Percentiles rank a stretch among this genome's conserved stretches.
phyloP scores from a whole-genome alignment of 1,140 invertebrate species.

The Drosophila arizonae region DNA sequence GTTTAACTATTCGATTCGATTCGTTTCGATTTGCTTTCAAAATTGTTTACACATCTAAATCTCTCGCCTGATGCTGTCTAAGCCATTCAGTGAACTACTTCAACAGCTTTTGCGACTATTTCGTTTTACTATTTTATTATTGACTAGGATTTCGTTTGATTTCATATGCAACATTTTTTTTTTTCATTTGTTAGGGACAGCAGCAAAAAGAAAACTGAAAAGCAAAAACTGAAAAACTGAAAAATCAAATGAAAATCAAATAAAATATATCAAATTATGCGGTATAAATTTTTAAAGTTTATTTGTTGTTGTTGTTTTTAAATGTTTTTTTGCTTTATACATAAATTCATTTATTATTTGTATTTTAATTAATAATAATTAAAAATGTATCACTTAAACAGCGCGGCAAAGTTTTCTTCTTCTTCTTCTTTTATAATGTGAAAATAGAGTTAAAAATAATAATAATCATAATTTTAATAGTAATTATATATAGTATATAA shows the following conservation, averaged over 20 bases:
- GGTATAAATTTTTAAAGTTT: constrained; percentile 75
- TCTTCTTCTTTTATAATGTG: constrained; percentile 20
- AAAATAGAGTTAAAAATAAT: constrained; percentile 45
- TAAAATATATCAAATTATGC: constrained; percentile 28
- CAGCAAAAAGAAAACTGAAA: constrained; percentile 26
- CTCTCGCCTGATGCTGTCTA: constrained; percentile 21
- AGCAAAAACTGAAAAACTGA: constrained; percentile 3
- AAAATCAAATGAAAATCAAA: constrained; percentile 30
- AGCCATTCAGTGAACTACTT: constrained; percentile 15
- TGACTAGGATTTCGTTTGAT: constrained; percentile 12
- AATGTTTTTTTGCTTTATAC: constrained; percentile 59
- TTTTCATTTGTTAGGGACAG: neutral
- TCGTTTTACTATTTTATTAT: neutral
- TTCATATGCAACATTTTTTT: neutral
- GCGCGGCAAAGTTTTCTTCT: constrained; percentile 55
- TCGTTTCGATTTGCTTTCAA: constrained; percentile 32
- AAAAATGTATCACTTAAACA: constrained; percentile 76
- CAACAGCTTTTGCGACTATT: constrained; percentile 8
- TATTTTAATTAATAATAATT: constrained; percentile 50
- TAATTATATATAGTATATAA: constrained; percentile 14
- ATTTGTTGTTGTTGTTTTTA: constrained; percentile 46
- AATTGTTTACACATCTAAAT: constrained; percentile 27
- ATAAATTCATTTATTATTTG: constrained; percentile 75
- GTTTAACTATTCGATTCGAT: constrained; percentile 41
- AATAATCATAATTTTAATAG: constrained; percentile 14